Conservation (phyloP, 2,797 vertebrate genomes). For the Periophthalmus magnuspinnatus region DNA sequence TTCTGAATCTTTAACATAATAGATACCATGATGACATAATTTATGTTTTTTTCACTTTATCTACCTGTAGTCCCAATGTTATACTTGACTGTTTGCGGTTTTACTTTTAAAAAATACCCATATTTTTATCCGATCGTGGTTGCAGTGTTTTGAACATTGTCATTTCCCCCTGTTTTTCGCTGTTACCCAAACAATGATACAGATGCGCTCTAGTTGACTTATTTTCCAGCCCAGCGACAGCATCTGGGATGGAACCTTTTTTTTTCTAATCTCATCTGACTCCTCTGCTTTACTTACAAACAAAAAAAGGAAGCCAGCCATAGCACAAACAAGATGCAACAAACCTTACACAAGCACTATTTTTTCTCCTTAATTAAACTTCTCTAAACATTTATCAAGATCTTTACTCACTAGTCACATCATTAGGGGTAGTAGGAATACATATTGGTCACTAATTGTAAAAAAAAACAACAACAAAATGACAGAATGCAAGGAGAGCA, state of each 20-base stretch:
- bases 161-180: slow-evolving; percentile 50
- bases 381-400: slow-evolving; percentile 32
- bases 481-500: neutral
- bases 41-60: neutral
- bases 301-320: slow-evolving; percentile 9
- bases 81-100: neutral
- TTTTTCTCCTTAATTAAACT: slow-evolving; percentile 8
- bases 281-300: slow-evolving; percentile 11
- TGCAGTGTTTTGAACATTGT: slow-evolving; percentile 33
- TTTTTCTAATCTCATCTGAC: slow-evolving; percentile 52
- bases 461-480: neutral
- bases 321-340: slow-evolving; percentile 12
- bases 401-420: slow-evolving; percentile 25
- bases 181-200: slow-evolving; percentile 55
- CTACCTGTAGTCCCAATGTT: neutral
- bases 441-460: neutral
- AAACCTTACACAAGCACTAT: slow-evolving; percentile 26
- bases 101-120: neutral
- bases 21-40: neutral
- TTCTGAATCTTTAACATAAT: neutral
- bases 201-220: slow-evolving; percentile 39
- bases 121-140: slow-evolving; percentile 34
- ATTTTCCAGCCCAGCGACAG: slow-evolving; percentile 54
- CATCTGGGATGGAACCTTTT: slow-evolving; percentile 48
- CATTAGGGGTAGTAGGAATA: neutral